Evolutionary conservation across 2,888 invertebrate genomes (phyloP), one percentile per base, ranked within the genome.

Genomic region (Ichneumon xanthorius): DNA sequence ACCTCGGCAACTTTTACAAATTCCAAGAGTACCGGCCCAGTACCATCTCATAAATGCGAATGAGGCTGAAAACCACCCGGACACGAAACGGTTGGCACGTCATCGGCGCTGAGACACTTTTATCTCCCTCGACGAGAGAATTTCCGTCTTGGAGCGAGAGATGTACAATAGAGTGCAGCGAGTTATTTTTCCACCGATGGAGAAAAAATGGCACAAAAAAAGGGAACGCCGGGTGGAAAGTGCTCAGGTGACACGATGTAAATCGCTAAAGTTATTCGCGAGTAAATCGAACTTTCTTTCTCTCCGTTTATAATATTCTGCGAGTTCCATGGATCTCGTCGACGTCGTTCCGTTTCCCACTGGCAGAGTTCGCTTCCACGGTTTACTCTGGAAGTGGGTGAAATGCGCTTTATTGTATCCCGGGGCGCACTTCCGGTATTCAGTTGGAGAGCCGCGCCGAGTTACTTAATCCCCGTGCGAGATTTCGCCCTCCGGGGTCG

Each of bases 21-120:
- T 86, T 84, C 71, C 80, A 80, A 86, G 14, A 86, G 84, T 82
- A 80, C 73, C 71, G 11, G 3, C 61, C 30, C 73, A 71, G 70
- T 80, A 87, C 82, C 82, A 85, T 86, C 86, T 86, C 80, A 86
- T 86, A 86, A 86, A 87, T 86, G 87, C 80, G 86, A 86, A 84
- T 80, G 82, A 86, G 82, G 73, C 75, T 68, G 68, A 82, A 78
- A 82, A 82, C 77, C 65, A 30, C 7, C 33, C 30, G 67, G 65
- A 71, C 67, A 63, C 65, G 65, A 63, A 67, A 58, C n/a, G 61
- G 79, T 82, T 76, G 82, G 68, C 85, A 67, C 55, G 77, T 85
- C 7, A 33, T 85, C 45, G 72, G 19, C 61, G 68, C 14, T 0
- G 70, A 65, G 65, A 79, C 63, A 33, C 50, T 37, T 61, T 70